Evolutionary conservation across 2,888 invertebrate genomes (phyloP), one percentile per base, ranked within the genome.

Genomic region (Stratiomys singularior): DNA sequence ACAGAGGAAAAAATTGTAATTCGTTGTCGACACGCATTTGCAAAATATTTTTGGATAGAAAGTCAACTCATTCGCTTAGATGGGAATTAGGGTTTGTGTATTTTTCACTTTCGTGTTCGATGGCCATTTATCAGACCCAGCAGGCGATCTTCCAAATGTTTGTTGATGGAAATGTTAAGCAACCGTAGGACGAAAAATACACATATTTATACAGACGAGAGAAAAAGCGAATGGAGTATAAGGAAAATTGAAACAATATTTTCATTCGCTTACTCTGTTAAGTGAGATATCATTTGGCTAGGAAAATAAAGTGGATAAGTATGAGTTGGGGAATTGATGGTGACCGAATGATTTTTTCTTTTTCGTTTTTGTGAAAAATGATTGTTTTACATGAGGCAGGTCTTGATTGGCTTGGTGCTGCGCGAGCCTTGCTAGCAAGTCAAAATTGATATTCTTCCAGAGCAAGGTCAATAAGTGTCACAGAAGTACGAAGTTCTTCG

Each of bases 71-170:
- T 18, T 52, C 52, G 4, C 52, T 52, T 52, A 52, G 52, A 13
- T 52, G 52, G 52, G 18, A 52, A 52, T 18, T 52, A 52, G 52
- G 52, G 18, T 52, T 52, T 52, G 52, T 72, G 72, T 25, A 18
- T 15, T 52, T 52, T 72, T 30, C 30, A 13, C 27, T 18, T 72
- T 58, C 86, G 85, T 86, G 86, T 83, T 83, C 83, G 83, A 82
- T 81, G 83, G 85, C 83, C 84, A 86, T 86, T 85, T 86, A 84
- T 86, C 85, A 85, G 84, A 52, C 52, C 4, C 86, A 82, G 83
- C 86, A 85, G 86, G 86, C 84, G 83, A 85, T 84, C 85, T 66
- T 37, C 66, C 13, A 66, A 66, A 66, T 66, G 37, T 66, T 66
- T 66, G 66, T 37, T 66, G 66, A 66, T 66, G 66, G 37, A 66